These are phyloP conservation scores for Strigamia transsilvanica DNA, from an alignment of 2,888 invertebrate species.

Conservation along the genomic window DNA sequence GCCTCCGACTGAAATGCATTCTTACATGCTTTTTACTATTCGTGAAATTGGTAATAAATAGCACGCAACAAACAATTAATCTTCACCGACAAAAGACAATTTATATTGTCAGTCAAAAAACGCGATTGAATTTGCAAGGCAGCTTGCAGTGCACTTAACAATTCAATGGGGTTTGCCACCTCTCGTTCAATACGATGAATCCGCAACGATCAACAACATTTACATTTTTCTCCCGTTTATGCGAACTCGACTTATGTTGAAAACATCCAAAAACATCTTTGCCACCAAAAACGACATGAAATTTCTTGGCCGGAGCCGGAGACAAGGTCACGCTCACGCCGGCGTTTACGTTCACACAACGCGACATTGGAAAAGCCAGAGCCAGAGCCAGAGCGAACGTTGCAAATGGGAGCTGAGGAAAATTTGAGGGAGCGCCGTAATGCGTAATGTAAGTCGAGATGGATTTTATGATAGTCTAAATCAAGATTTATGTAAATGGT, in stretches of 20 bases:
- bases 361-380: background rate
- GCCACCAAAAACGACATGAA: background rate
- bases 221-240: background rate
- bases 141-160: background rate
- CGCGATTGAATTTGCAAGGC: background rate
- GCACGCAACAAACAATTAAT: too few relatives aligned
- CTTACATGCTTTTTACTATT: too few relatives aligned
- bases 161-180: background rate
- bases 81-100: too few relatives aligned
- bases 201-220: background rate
- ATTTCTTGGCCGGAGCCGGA: background rate
- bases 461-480: constrained; percentile 40
- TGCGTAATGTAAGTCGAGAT: constrained; percentile 38
- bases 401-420: constrained; percentile 33
- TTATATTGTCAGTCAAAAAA: background rate
- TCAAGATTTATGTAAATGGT: constrained; percentile 43
- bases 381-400: background rate
- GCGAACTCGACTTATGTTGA: background rate
- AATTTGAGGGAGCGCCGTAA: background rate
- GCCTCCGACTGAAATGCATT: too few relatives aligned
- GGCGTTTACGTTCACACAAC: background rate
- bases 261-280: constrained; percentile 1
- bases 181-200: background rate
- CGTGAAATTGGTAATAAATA: too few relatives aligned
- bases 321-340: background rate